phyloP scores from a whole-genome alignment of 2,888 invertebrate species.

The Entomobrya multifasciata region DNA sequence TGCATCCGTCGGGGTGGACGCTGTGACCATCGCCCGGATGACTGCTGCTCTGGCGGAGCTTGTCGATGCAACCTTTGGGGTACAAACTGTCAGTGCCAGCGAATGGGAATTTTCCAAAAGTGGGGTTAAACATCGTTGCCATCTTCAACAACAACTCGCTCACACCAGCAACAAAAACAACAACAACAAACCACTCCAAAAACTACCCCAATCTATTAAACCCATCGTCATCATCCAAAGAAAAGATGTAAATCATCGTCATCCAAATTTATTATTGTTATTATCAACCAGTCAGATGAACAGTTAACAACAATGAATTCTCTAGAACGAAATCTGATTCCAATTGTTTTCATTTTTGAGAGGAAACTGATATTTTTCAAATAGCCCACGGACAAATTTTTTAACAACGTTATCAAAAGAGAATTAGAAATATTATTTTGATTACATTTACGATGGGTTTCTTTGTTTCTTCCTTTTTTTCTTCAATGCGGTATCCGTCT shows the following conservation, averaged over 20 bases:
- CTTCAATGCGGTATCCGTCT: background rate
- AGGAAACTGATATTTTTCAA: too few relatives aligned
- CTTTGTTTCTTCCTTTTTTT: conserved; percentile 2
- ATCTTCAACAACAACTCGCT: background rate
- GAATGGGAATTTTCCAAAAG: conserved; percentile 91
- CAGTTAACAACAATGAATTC: background rate
- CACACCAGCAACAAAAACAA: background rate
- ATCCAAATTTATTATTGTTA: background rate
- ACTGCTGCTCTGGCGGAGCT: conserved; percentile 92
- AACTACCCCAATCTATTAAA: background rate
- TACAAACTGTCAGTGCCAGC: conserved; percentile 92
- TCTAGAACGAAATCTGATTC: background rate
- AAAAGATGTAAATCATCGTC: conserved; percentile 32
- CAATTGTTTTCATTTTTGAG: too few relatives aligned
- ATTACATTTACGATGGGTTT: background rate
- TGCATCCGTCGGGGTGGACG: conserved; percentile 91
- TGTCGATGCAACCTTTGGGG: conserved; percentile 95
- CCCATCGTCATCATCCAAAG: background rate
- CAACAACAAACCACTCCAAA: background rate
- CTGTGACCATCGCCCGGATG: conserved; percentile 91
- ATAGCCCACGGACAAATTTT: too few relatives aligned
- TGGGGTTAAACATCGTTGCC: conserved; percentile 47
- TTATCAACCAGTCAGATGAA: background rate
- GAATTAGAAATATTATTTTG: too few relatives aligned
- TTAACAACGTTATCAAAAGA: too few relatives aligned